Evolutionary conservation across 2,113 vertebrate species (phyloP).

Genomic region (Antennarius striatus): DNA sequence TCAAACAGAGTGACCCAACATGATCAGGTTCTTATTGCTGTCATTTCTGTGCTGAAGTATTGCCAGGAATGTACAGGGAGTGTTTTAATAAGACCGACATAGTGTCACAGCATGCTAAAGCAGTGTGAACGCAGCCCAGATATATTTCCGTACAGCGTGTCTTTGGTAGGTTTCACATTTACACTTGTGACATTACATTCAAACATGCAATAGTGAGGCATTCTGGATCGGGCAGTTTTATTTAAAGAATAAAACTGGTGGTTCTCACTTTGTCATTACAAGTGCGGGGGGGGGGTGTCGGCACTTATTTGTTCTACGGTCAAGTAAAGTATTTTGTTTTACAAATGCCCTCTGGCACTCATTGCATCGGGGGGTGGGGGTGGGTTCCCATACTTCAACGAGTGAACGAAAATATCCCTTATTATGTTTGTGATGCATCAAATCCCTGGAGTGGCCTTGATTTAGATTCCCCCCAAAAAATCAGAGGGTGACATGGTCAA

Average conservation of each 20-base stretch:
- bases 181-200: slow-evolving; percentile 17
- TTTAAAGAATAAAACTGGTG: slow-evolving; percentile 49
- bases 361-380: slow-evolving; percentile 20
- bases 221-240: slow-evolving; percentile 34
- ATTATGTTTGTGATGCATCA: slow-evolving; percentile 73
- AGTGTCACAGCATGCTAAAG: slow-evolving; percentile 59
- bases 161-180: slow-evolving; percentile 32
- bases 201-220: slow-evolving; percentile 14
- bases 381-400: slow-evolving; percentile 61
- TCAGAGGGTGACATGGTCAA: slow-evolving; percentile 67
- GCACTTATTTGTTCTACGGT: slow-evolving; percentile 65
- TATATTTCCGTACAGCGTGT: slow-evolving; percentile 17
- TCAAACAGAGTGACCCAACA: slow-evolving; percentile 93
- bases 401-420: slow-evolving; percentile 70
- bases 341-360: slow-evolving; percentile 69
- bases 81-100: slow-evolving; percentile 74
- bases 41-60: slow-evolving; percentile 88
- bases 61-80: slow-evolving; percentile 70
- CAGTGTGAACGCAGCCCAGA: slow-evolving; percentile 19
- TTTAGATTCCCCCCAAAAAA: slow-evolving; percentile 60
- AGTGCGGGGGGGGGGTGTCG: slow-evolving; percentile 39
- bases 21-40: slow-evolving; percentile 97
- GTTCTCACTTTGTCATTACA: slow-evolving; percentile 67
- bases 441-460: slow-evolving; percentile 63
- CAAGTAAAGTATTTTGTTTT: slow-evolving; percentile 72